These are phyloP conservation scores for Bettongia penicillata DNA, from an alignment of 2,113 vertebrate genomes.

Conservation along the genomic window DNA sequence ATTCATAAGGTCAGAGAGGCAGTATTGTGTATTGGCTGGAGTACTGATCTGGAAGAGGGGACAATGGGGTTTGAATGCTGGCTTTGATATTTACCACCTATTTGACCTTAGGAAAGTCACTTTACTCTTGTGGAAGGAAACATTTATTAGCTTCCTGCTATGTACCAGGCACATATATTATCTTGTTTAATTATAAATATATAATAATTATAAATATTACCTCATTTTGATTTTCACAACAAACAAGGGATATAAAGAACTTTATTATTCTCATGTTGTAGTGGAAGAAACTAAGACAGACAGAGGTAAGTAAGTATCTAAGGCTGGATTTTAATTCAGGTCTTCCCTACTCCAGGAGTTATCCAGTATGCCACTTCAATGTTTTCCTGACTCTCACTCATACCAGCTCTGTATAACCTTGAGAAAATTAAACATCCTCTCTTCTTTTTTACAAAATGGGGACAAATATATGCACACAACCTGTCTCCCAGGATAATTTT, in stretches of 20 bases:
- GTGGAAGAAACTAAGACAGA: too few relatives aligned
- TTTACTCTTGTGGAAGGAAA: neutral
- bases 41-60: neutral
- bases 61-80: neutral
- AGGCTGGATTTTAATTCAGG: neutral
- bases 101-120: neutral
- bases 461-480: neutral
- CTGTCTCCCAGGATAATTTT: neutral
- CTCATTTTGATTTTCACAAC: neutral
- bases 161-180: neutral
- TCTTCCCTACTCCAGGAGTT: neutral
- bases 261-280: neutral
- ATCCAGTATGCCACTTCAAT: neutral
- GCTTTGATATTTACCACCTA: neutral
- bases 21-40: neutral
- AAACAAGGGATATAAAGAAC: neutral
- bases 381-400: neutral
- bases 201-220: too few relatives aligned
- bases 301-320: too few relatives aligned
- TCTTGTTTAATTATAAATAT: neutral
- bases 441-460: neutral
- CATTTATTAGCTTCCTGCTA: neutral
- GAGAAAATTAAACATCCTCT: neutral
- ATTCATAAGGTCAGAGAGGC: neutral
- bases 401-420: neutral